phyloP scores from a whole-genome alignment of 2,113 vertebrate genomes.

The Gorilla gorilla region DNA sequence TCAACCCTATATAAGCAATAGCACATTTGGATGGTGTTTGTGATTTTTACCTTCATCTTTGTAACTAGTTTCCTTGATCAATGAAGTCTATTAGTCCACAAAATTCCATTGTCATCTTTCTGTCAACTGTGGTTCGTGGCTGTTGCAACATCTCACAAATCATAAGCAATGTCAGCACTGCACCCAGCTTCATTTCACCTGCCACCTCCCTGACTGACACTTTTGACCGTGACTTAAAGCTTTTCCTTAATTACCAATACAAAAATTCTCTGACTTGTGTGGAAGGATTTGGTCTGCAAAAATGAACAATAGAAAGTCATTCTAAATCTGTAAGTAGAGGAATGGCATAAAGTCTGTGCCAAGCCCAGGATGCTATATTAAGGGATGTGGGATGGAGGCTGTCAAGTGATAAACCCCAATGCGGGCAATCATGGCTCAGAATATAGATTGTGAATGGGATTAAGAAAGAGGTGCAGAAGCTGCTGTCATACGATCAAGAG shows the following conservation, averaged over 20 bases:
- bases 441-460: background rate
- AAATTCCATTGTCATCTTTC: background rate
- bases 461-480: background rate
- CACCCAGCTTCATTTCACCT: background rate
- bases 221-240: background rate
- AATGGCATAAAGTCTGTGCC: background rate
- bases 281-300: background rate
- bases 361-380: fast-evolving
- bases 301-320: background rate
- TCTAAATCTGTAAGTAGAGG: background rate
- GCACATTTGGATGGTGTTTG: background rate
- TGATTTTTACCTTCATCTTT: background rate
- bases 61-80: background rate
- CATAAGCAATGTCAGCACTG: background rate
- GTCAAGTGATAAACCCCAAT: fast-evolving
- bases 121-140: background rate
- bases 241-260: background rate
- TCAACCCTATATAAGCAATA: background rate
- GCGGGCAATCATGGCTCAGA: no score
- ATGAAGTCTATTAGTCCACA: background rate
- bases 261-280: background rate
- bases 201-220: background rate
- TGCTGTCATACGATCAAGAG: fast-evolving
- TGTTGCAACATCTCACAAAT: background rate
- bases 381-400: fast-evolving